These are phyloP conservation scores for Corythornis madagascariensis DNA, from an alignment of 2,113 vertebrate species.

Conservation along the genomic window DNA sequence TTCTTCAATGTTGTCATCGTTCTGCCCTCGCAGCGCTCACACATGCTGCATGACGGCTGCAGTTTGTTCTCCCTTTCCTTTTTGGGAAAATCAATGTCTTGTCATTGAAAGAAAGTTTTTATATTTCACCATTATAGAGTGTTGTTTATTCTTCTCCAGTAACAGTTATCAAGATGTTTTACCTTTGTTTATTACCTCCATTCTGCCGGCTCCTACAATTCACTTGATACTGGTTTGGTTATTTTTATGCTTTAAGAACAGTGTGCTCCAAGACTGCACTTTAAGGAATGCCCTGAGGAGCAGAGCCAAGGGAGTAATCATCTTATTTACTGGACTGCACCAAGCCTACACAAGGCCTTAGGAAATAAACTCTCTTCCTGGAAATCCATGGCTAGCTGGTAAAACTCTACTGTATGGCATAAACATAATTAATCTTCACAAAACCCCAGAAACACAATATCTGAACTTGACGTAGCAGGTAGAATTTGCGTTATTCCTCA, in stretches of 20 bases:
- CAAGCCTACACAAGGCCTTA: not conserved
- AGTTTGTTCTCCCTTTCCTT: constrained; percentile 10
- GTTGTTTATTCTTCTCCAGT: not conserved
- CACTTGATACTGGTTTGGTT: constrained; percentile 11
- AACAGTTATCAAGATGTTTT: not conserved
- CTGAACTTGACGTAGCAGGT: not conserved
- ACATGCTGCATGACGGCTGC: not conserved
- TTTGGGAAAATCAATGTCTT: constrained; percentile 32
- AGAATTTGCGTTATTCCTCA: not conserved
- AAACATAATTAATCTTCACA: not conserved
- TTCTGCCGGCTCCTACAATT: constrained; percentile 16
- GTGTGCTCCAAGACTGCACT: not conserved
- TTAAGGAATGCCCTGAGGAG: not conserved
- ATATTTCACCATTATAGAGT: not conserved
- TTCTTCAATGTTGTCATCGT: constrained; percentile 24
- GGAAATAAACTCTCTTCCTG: constrained; percentile 14
- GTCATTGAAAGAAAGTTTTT: not conserved
- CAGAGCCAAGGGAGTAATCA: not conserved
- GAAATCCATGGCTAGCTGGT: not conserved
- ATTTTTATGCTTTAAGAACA: constrained; percentile 51
- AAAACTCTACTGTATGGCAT: not conserved
- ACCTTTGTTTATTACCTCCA: constrained; percentile 35
- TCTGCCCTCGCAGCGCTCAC: not conserved
- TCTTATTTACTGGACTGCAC: not conserved
- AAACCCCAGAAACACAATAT: not conserved